These are phyloP conservation scores for Acronicta psi DNA, from an alignment of 2,888 invertebrate species.

Conservation along the genomic window DNA sequence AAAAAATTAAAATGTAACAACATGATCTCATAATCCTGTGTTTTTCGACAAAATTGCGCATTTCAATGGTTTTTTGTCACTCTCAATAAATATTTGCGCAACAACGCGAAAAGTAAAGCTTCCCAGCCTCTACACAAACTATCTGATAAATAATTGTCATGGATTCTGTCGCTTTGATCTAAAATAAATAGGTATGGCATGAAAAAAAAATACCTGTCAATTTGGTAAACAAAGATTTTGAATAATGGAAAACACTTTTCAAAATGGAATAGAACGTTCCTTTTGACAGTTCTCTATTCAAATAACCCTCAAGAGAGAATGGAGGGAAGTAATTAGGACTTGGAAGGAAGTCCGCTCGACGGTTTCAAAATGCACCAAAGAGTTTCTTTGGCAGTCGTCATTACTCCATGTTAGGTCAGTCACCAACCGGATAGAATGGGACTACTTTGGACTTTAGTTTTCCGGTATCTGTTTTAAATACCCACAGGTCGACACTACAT, in stretches of 20 bases:
- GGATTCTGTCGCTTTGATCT: no score
- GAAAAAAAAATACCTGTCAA: no score
- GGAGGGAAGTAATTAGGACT: conserved; percentile 48
- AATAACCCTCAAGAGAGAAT: conserved; percentile 26
- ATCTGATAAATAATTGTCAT: no score
- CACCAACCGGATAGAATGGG: conserved; percentile 31
- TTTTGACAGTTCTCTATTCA: conserved; percentile 17
- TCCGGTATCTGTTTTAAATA: conserved; percentile 24
- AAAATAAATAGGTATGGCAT: no score
- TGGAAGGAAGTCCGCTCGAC: conserved; percentile 46
- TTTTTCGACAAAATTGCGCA: not conserved
- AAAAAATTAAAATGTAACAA: conserved; percentile 19
- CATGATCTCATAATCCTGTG: conserved; percentile 17
- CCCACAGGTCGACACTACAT: not conserved
- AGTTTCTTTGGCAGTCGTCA: conserved; percentile 38
- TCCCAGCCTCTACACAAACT: no score
- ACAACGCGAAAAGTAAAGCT: no score
- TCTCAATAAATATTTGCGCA: no score
- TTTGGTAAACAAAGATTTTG: no score
- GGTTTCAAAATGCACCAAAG: conserved; percentile 31
- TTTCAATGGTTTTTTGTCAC: no score
- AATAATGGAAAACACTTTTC: no score
- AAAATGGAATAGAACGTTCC: not conserved
- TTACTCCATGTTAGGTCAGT: conserved; percentile 42
- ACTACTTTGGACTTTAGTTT: conserved; percentile 28